Evolutionary conservation across 2,113 vertebrate species (phyloP).

Genomic region (Bubo blakistoni): DNA sequence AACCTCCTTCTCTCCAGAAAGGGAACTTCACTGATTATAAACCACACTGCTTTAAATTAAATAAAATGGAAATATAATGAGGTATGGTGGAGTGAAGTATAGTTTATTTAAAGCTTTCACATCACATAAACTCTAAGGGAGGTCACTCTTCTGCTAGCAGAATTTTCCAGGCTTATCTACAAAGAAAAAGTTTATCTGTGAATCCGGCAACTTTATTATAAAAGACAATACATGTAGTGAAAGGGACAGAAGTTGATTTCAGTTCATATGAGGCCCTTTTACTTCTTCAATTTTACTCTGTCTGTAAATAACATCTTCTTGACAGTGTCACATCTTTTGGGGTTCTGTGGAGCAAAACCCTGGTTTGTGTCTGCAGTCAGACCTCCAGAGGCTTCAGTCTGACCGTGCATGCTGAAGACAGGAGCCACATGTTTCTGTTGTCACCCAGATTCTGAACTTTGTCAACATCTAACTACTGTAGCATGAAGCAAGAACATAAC

Average conservation of each 20-base stretch:
- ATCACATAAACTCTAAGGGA: constrained; percentile 1
- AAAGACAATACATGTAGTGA: background rate
- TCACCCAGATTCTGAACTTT: background rate
- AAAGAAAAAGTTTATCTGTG: background rate
- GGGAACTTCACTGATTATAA: constrained; percentile 39
- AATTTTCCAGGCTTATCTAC: background rate
- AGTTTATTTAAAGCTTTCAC: constrained; percentile 41
- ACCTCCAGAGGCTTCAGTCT: background rate
- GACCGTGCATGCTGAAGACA: fast-evolving
- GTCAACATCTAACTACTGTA: background rate
- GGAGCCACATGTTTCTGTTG: background rate
- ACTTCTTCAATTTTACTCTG: constrained; percentile 6
- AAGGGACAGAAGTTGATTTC: background rate
- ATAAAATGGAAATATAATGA: constrained; percentile 54
- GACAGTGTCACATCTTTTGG: background rate
- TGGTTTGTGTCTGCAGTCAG: background rate
- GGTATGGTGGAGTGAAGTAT: constrained; percentile 16
- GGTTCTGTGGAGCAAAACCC: background rate
- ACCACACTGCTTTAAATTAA: constrained; percentile 41
- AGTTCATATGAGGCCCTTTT: background rate
- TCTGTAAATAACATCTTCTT: background rate
- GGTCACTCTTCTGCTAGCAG: constrained; percentile 16
- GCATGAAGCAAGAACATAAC: background rate
- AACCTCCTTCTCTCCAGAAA: background rate
- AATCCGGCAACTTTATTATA: background rate